phyloP scores from a whole-genome alignment of 2,113 vertebrate species.

The Clinocottus analis region DNA sequence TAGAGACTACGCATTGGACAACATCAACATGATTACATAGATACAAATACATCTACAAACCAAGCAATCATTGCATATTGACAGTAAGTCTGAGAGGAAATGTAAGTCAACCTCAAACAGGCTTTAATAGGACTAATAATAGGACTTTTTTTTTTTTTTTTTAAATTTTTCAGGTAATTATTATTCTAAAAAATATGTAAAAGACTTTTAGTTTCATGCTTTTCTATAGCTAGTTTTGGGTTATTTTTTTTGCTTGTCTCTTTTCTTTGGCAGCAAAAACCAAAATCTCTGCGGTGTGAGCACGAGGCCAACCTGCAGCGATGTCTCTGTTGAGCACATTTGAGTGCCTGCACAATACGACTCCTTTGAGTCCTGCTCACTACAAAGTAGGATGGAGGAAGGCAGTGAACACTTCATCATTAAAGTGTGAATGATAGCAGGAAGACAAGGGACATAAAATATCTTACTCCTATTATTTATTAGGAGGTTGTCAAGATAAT shows the following conservation, averaged over 20 bases:
- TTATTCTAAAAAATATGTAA: not conserved
- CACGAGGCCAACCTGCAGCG: conserved; percentile 1
- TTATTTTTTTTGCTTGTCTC: no score
- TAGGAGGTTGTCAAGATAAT: not conserved
- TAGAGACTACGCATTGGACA: no score
- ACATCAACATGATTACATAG: no score
- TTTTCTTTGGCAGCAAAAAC: conserved; percentile 5
- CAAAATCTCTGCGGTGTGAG: not conserved
- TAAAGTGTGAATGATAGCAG: not conserved
- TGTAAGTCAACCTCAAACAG: not conserved
- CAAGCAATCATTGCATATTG: no score
- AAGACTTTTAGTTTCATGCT: not conserved
- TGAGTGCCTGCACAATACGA: not conserved
- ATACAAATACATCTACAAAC: no score
- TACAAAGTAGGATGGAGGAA: not conserved
- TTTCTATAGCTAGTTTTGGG: not conserved
- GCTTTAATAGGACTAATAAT: not conserved
- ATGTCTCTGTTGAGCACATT: conserved; percentile 9
- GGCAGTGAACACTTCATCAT: not conserved
- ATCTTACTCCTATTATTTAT: not conserved
- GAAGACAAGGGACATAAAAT: not conserved
- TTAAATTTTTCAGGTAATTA: not conserved
- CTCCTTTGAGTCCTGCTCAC: not conserved
- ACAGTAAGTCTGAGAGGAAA: not conserved
- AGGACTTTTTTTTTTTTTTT: no score